These are phyloP conservation scores for Callimorpha dominula DNA, from an alignment of 2,888 invertebrate genomes.

Conservation along the genomic window DNA sequence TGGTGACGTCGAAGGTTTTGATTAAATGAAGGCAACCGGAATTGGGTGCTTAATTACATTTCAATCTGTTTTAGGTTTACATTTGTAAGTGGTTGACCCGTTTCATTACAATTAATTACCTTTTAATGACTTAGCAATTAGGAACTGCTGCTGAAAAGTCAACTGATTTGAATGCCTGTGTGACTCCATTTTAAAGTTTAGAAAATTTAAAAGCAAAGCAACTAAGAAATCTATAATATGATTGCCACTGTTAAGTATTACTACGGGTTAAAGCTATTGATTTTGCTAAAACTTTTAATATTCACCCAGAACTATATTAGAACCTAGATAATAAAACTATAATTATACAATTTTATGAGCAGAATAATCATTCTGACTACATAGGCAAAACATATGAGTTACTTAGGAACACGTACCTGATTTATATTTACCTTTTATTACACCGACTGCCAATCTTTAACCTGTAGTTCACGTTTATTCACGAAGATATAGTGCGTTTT, in stretches of 20 bases:
- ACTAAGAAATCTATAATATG: background rate
- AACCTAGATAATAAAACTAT: too few relatives aligned
- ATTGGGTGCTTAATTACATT: constrained; percentile 26
- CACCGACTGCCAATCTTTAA: too few relatives aligned
- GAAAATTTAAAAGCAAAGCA: background rate
- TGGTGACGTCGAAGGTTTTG: constrained; percentile 33
- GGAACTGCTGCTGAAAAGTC: constrained; percentile 1
- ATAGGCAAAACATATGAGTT: background rate
- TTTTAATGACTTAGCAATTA: constrained; percentile 10
- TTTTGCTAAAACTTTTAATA: too few relatives aligned
- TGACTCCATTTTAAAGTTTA: background rate
- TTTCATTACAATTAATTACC: constrained; percentile 13
- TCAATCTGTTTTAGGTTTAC: constrained; percentile 5
- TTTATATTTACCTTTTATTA: background rate
- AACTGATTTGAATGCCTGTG: background rate
- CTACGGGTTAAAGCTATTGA: background rate
- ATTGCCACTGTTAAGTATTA: too few relatives aligned
- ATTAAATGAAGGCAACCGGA: constrained; percentile 27
- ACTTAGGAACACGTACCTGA: background rate
- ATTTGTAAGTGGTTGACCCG: background rate
- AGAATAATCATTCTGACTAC: background rate
- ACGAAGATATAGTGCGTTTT: too few relatives aligned
- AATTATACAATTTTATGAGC: background rate
- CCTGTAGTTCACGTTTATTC: too few relatives aligned
- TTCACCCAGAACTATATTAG: too few relatives aligned